Evolutionary conservation across 2,113 vertebrate species (phyloP), one percentile per base, ranked within the genome.

Genomic region (Saimiri boliviensis): DNA sequence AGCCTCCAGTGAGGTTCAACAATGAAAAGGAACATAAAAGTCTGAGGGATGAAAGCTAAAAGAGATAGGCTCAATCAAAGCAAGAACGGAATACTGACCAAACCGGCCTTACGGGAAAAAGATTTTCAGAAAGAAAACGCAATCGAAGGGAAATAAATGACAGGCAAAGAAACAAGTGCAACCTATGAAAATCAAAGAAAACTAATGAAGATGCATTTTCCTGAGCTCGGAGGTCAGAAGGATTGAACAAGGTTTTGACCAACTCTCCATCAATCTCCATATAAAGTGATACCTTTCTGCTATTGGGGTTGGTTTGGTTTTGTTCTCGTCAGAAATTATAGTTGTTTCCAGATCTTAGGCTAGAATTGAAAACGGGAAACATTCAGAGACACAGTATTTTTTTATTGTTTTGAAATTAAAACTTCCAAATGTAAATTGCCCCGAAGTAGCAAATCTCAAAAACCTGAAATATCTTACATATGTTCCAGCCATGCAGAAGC

Each of bases 401-500:
- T 80, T 84, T 14, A 42, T 80, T 52, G 83, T 86, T 95, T 86
- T 63, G 30, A 95, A 95, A 80, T 86, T 7, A 84, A 95, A 77
- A 70, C 10, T 71, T 83, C 86, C 25, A 86, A 47, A 82, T 63
- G 4, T 74, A 52, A 80, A 52, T 76, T 60, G 30, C 2, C 45
- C 47, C n/a, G 52, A 66, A 45, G 2, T 19, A 88, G 32, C 56
- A 87, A 86, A 68, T 52, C 76, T 91, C 68, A 63, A 83, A 37
- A 92, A 20, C 23, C 49, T 76, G n/a, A 60, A 88, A 88, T 81
- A 42, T 14, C 1, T 30, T 91, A 40, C 30, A 17, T 23, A 30
- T 32, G 68, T 37, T 47, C 45, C 63, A 92, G 42, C 21, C 17
- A 42, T 5, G 1, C 4, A 93, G n/a, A 19, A 93, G 32, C 88